Evolutionary conservation across 2,113 vertebrate genomes (phyloP), one percentile per base, ranked within the genome.

Genomic region (Gavia stellata): DNA sequence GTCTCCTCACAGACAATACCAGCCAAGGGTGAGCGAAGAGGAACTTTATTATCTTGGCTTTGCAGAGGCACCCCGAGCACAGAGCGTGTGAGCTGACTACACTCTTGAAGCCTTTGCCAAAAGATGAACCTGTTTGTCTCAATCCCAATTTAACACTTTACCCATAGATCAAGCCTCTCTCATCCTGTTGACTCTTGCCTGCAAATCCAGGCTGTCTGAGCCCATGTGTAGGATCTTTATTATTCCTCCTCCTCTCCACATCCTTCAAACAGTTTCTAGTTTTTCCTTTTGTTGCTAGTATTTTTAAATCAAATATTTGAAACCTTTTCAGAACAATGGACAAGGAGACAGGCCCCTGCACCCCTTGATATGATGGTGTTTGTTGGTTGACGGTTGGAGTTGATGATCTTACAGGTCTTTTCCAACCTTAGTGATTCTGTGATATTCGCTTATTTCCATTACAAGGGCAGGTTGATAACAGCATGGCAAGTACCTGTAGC

Each of bases 391-490:
- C n/a, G n/a, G n/a, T n/a, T n/a, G n/a, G n/a, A n/a, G n/a, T n/a
- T n/a, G n/a, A n/a, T n/a, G n/a, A n/a, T n/a, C n/a, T n/a, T n/a
- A n/a, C n/a, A n/a, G n/a, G n/a, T n/a, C n/a, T n/a, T n/a, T n/a
- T n/a, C n/a, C n/a, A n/a, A n/a, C n/a, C n/a, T n/a, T n/a, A n/a
- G n/a, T n/a, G n/a, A n/a, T n/a, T n/a, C n/a, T n/a, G n/a, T 24
- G 29, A 38, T 29, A 33, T 5, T 59, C 8, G 9, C 20, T 21
- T 20, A 21, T 16, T 59, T 34, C 45, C 49, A 7, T 20, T 4
- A 2, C 0, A 0, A 65, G 40, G 34, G 15, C 56, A 82, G 47
- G 53, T 1, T 62, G 70, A 12, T 20, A 87, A 23, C 4, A 38
- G 23, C 52, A 23, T 2, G 20, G 61, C 45, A 47, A 42, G 33